Evolutionary conservation across 1,140 invertebrate genomes (phyloP).

Genomic region (Solenopsis fugax): DNA sequence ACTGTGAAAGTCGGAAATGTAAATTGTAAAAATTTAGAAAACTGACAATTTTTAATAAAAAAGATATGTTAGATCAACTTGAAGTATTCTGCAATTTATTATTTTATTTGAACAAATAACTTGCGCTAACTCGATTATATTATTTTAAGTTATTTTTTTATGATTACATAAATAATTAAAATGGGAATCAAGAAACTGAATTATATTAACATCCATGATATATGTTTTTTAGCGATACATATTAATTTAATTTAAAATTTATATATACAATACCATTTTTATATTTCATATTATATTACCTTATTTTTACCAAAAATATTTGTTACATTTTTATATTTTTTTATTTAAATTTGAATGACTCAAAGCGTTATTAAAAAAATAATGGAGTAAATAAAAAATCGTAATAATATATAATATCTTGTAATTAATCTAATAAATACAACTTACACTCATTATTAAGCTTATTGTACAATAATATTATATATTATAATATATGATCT

Average conservation of each 20-base stretch:
- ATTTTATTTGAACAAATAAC: background rate
- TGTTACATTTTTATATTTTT: background rate
- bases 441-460: background rate
- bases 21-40: background rate
- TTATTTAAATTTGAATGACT: background rate
- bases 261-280: background rate
- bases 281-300: background rate
- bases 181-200: background rate
- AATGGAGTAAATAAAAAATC: background rate
- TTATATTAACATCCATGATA: background rate
- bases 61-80: background rate
- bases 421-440: background rate
- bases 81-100: background rate
- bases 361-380: background rate
- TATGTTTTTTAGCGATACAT: background rate
- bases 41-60: too few species aligned
- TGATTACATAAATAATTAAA: background rate
- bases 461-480: background rate
- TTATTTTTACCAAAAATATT: background rate
- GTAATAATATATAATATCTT: background rate
- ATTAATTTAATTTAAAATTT: background rate
- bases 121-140: background rate
- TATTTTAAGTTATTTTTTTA: background rate
- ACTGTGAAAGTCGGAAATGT: background rate
- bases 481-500: background rate